Conservation (phyloP, 2,113 vertebrate species). For the Rhabdomys dilectus region DNA sequence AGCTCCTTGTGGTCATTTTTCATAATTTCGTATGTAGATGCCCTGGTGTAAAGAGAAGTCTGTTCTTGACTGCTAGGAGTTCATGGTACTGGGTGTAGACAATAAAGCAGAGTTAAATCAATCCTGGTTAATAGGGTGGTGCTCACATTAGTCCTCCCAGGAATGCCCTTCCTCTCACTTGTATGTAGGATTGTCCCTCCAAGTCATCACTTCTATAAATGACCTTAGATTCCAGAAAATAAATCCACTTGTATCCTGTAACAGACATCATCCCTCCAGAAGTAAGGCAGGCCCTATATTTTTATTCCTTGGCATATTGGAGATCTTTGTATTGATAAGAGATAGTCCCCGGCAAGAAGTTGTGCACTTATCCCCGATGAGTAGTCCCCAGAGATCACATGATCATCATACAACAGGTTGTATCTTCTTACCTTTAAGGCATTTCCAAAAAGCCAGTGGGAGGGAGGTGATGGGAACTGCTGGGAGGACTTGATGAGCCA, state of each 20-base stretch:
- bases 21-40: not conserved
- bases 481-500: constrained; percentile 79
- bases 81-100: not conserved
- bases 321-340: not conserved
- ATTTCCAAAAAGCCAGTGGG: constrained; percentile 44
- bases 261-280: not conserved
- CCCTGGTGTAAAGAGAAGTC: not conserved
- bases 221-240: not conserved
- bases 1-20: not conserved
- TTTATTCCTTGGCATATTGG: not conserved
- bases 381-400: too few relatives aligned
- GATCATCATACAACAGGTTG: not conserved
- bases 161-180: not conserved
- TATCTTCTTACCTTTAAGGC: not conserved
- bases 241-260: not conserved
- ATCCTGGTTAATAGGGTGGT: not conserved
- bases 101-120: not conserved
- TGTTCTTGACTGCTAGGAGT: not conserved
- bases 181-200: not conserved
- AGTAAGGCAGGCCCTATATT: not conserved
- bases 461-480: constrained; percentile 86
- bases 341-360: not conserved
- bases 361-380: not conserved
- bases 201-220: not conserved
- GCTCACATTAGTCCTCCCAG: not conserved